Evolutionary conservation across 2,797 vertebrate genomes (phyloP), one percentile per base, ranked within the genome.

Genomic region (Sphenopsis melanotis): DNA sequence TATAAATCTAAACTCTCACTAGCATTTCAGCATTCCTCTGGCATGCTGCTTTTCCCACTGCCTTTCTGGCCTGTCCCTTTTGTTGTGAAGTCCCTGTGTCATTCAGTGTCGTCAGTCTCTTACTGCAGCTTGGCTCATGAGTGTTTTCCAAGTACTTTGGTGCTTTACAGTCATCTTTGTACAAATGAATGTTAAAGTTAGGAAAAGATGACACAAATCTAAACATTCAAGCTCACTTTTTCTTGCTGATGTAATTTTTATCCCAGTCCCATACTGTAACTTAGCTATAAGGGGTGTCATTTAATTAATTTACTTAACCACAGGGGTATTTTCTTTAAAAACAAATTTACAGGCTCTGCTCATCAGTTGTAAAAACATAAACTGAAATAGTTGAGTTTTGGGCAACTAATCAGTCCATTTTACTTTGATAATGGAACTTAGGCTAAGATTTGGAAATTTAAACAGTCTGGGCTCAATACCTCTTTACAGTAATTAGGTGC

Each of bases 31-130:
- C 87, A 92, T 96, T 93, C 95, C 91, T 79, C 81, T 97, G 97
- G 98, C 98, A 98, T 98, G 98, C 90, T 94, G 96, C 96, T 94
- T 95, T 96, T 72, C 89, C 94, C 95, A 80, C 92, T 34, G 59
- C 74, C 90, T 81, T 74, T 85, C 90, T 84, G 91, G 94, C 92
- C 68, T 96, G 94, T 96, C 94, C 79, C 95, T 96, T 96, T 63
- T 96, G 96, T 93, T 5, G 59, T 91, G 64, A 60, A 77, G 79
- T 84, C 41, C 93, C 82, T 15, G 39, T 65, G 44, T 97, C 91
- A 87, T 96, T 97, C 96, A 42, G 80, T 96, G 96, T 93, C 0
- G 36, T 69, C 92, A 95, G 83, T 89, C 89, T 85, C 83, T 47
- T 68, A 26, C 41, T 94, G 85, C 94, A 37, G 76, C 90, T 94